A percentile compares a stretch with the other conserved stretches of the same genome.
phyloP scores from a whole-genome alignment of 1,140 invertebrate species.

The Mactra quadrangularis region DNA sequence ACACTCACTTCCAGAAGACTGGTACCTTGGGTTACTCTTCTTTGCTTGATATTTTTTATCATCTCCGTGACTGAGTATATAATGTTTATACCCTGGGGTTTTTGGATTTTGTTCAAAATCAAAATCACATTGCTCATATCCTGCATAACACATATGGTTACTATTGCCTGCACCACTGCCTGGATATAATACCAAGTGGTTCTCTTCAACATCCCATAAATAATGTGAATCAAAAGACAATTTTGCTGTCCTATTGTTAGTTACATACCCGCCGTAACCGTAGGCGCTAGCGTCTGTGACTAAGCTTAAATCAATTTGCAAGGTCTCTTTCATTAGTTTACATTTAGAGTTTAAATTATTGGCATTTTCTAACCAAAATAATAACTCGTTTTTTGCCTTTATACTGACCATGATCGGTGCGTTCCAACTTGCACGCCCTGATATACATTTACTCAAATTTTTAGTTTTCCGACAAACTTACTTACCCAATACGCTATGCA shows the following conservation, averaged over 20 bases:
- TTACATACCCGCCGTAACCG: no score
- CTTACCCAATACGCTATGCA: conserved; percentile 42
- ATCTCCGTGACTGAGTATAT: not conserved
- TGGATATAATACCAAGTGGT: no score
- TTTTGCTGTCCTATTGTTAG: no score
- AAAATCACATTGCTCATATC: not conserved
- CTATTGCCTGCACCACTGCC: no score
- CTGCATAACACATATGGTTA: not conserved
- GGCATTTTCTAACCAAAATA: not conserved
- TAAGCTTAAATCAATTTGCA: not conserved
- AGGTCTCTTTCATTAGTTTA: not conserved
- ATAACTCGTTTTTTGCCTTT: not conserved
- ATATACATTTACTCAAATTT: conserved; percentile 54
- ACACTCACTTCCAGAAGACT: not conserved
- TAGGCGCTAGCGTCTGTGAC: not conserved
- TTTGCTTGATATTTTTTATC: no score
- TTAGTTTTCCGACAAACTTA: conserved; percentile 32
- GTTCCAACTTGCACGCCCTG: conserved; percentile 41
- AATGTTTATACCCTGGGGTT: no score
- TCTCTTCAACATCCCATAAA: no score
- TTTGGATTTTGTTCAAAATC: not conserved
- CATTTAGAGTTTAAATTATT: not conserved
- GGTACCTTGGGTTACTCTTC: no score
- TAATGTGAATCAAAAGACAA: no score
- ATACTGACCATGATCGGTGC: not conserved